Conservation (phyloP, 2,797 vertebrate species). For the Thamnophis elegans region DNA sequence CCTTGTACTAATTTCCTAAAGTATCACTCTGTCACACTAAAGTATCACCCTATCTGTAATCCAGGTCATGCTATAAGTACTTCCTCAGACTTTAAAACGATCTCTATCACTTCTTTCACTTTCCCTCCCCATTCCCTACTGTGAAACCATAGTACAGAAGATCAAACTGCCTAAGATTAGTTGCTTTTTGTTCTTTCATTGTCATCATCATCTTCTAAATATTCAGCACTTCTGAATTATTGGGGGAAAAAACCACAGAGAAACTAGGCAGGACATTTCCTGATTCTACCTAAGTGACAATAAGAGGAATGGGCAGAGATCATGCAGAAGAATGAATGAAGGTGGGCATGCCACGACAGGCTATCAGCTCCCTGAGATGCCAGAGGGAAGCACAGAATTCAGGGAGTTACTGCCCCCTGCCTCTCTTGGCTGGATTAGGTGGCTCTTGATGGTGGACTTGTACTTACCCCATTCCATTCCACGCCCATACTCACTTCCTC, state of each 20-base stretch:
- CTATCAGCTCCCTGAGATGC: slow-evolving; percentile 39
- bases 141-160: slow-evolving; percentile 59
- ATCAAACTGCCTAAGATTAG: slow-evolving; percentile 44
- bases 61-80: neutral
- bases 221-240: neutral
- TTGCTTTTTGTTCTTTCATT: slow-evolving; percentile 36
- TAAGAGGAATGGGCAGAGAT: slow-evolving; percentile 47
- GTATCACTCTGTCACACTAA: neutral
- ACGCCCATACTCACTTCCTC: slow-evolving; percentile 98
- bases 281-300: slow-evolving; percentile 32
- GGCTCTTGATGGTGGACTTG: slow-evolving; percentile 82
- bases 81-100: slow-evolving; percentile 6
- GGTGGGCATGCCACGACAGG: slow-evolving; percentile 67
- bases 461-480: slow-evolving; percentile 99
- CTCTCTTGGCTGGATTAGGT: slow-evolving; percentile 61
- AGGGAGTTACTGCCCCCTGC: slow-evolving; percentile 50
- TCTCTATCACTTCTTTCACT: neutral
- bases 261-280: neutral
- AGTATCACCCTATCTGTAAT: neutral
- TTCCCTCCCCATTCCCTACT: slow-evolving; percentile 14
- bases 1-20: neutral
- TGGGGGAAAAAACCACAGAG: slow-evolving; percentile 28
- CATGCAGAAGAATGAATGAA: slow-evolving; percentile 58
- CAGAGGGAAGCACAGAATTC: slow-evolving; percentile 17
- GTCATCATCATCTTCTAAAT: no score